Evolutionary conservation across 2,113 vertebrate genomes (phyloP).

Genomic region (Chauna torquata): DNA sequence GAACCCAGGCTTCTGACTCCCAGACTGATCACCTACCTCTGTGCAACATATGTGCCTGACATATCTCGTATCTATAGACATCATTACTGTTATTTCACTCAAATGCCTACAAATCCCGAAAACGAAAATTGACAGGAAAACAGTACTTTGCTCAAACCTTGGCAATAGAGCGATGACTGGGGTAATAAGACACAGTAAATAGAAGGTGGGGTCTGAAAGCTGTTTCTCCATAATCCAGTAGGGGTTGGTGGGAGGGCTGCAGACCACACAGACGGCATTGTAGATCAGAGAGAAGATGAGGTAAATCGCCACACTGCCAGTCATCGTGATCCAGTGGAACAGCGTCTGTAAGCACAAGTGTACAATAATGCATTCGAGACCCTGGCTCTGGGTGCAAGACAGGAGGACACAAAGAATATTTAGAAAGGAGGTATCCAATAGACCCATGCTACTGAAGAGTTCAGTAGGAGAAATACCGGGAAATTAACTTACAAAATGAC

Average conservation of each 20-base stretch:
- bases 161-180: slow-evolving; percentile 87
- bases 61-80: neutral
- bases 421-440: neutral
- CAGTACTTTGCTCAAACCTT: slow-evolving; percentile 76
- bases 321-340: slow-evolving; percentile 80
- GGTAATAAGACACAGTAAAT: slow-evolving; percentile 86
- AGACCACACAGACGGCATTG: slow-evolving; percentile 81
- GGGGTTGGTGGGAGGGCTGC: slow-evolving; percentile 86
- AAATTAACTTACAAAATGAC: neutral
- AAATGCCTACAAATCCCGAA: neutral
- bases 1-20: neutral
- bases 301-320: slow-evolving; percentile 84
- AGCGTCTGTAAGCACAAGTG: slow-evolving; percentile 78
- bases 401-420: neutral
- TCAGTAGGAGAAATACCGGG: neutral
- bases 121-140: neutral
- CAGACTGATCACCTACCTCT: neutral
- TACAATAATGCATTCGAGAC: neutral
- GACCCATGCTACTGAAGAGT: neutral
- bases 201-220: slow-evolving; percentile 87
- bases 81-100: rapidly evolving
- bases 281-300: slow-evolving; percentile 82
- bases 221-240: slow-evolving; percentile 89
- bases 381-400: neutral
- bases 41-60: neutral